Evolutionary conservation across 2,797 vertebrate species (phyloP), one percentile per base, ranked within the genome.

Genomic region (Gastrophryne carolinensis): DNA sequence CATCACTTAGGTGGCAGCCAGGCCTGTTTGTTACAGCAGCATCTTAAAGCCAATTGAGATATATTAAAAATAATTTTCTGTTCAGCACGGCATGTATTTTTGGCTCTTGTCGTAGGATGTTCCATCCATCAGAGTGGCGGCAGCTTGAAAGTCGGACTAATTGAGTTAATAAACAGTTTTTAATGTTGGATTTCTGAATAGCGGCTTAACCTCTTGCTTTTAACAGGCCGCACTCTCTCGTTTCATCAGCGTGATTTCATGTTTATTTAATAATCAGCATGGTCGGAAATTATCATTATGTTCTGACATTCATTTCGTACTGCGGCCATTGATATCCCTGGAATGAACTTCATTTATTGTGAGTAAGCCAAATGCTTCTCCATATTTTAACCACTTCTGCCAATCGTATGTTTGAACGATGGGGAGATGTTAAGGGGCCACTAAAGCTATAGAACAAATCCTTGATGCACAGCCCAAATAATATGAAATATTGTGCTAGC

Each of bases 181-280:
- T 56, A 54, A 56, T 39, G 32, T 41, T 54, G 12, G 32, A 54
- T 68, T 68, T 56, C n/a, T 27, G 50, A 54, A 52, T 54, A 26
- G 34, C 65, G 19, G 23, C 15, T 27, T 54, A 54, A 68, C 64
- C 47, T 52, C 6, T n/a, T 35, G 19, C 17, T 66, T 66, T 66
- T 17, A 63, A 24, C 63, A 66, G 63, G 39, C 47, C n/a, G 47
- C 17, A 50, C n/a, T 12, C 23, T 67, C 49, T 54, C 15, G 34
- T 41, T 66, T 68, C 56, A 54, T 68, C 49, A 54, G 15, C 12
- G 50, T 10, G 37, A 56, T 56, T 13, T 68, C 34, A 68, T 68
- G 50, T 68, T 37, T 68, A 68, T 68, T 68, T 68, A 37, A 54
- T 64, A 49, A 47, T 17, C 62, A n/a, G 26, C 5, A 15, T 32